These are phyloP conservation scores for Eupithecia dodoneata DNA, from an alignment of 2,888 invertebrate genomes.

Conservation along the genomic window DNA sequence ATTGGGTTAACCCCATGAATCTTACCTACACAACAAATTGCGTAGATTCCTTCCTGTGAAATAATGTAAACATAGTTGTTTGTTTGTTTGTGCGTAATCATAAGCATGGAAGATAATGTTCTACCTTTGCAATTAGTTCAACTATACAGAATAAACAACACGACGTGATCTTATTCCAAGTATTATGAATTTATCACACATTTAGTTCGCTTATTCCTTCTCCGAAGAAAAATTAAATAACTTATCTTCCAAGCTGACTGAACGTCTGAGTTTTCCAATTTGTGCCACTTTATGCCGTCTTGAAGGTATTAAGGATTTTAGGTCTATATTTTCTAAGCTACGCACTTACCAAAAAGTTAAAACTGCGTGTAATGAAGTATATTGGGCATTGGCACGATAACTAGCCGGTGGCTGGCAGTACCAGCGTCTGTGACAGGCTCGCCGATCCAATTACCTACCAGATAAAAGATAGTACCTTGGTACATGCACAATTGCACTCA, in stretches of 20 bases:
- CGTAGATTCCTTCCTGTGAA: conserved; percentile 21
- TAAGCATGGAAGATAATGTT: not conserved
- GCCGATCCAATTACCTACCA: conserved; percentile 40
- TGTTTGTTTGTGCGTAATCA: conserved; percentile 2
- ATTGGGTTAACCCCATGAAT: conserved; percentile 25
- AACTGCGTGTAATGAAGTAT: conserved; percentile 3
- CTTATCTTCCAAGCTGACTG: not conserved
- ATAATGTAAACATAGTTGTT: conserved; percentile 3
- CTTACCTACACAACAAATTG: conserved; percentile 26
- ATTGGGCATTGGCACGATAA: conserved; percentile 30
- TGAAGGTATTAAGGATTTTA: not conserved
- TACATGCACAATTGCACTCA: not conserved
- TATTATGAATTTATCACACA: not conserved
- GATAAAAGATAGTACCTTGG: not conserved
- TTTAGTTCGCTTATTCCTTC: not conserved
- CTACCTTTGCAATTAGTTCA: not conserved
- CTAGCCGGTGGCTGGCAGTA: conserved; percentile 71
- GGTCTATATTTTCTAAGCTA: not conserved
- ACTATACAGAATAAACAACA: not conserved
- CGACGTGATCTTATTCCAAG: not conserved
- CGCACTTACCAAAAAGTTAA: not conserved
- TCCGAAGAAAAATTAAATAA: not conserved
- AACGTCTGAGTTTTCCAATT: not conserved
- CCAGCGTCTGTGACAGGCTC: conserved; percentile 65
- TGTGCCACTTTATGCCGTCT: not conserved